phyloP scores from a whole-genome alignment of 2,113 vertebrate genomes.

The Plecturocebus donacophilus region DNA sequence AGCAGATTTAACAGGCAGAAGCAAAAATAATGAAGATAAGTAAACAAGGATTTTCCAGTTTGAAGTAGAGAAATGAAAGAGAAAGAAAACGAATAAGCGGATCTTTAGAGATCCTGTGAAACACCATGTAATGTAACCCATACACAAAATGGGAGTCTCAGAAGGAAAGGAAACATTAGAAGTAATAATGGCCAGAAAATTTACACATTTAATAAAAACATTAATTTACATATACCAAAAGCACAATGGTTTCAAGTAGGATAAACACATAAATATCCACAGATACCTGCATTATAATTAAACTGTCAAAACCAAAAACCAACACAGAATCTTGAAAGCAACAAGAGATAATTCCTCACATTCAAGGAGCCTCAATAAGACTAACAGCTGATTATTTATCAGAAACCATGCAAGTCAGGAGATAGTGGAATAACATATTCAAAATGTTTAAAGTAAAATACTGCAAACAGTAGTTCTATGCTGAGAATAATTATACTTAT shows the following conservation, averaged over 20 bases:
- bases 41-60: not conserved
- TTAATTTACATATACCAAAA: not conserved
- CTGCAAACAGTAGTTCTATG: not conserved
- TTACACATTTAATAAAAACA: not conserved
- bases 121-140: not conserved
- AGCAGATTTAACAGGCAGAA: not conserved
- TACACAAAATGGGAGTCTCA: not conserved
- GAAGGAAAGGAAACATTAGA: not conserved
- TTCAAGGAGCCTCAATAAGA: not conserved
- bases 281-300: not conserved
- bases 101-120: not conserved
- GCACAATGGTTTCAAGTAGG: not conserved
- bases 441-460: not conserved
- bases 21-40: not conserved
- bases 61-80: not conserved
- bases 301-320: not conserved
- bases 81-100: not conserved
- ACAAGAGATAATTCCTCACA: not conserved
- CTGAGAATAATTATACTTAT: not conserved
- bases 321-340: not conserved
- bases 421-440: not conserved
- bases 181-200: not conserved
- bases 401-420: not conserved
- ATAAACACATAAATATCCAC: not conserved
- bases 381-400: no score